phyloP scores from a whole-genome alignment of 2,888 invertebrate genomes.

The Tachina grossa region DNA sequence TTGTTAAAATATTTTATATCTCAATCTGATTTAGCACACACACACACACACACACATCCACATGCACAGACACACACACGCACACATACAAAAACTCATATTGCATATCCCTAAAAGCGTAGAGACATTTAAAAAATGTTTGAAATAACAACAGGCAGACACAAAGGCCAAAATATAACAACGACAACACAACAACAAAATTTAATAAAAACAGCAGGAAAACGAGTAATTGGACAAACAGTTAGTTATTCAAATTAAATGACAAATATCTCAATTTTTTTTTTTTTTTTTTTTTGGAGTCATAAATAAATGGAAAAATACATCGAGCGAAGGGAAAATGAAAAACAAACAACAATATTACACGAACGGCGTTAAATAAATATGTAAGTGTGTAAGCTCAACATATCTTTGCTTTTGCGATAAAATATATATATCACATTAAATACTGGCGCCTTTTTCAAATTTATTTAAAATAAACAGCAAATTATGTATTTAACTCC shows the following conservation, averaged over 20 bases:
- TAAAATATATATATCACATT: constrained; percentile 2
- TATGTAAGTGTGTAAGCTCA: background rate
- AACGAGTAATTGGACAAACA: constrained; percentile 67
- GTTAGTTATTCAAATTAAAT: constrained; percentile 68
- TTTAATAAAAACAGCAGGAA: constrained; percentile 9
- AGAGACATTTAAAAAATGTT: constrained; percentile 36
- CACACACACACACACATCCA: background rate
- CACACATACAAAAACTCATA: constrained; percentile 14
- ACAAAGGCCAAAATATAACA: background rate
- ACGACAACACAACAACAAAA: background rate
- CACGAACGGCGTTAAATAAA: constrained; percentile 34
- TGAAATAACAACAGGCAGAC: constrained; percentile 10
- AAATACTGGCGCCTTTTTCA: constrained; percentile 37
- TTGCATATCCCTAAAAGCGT: constrained; percentile 33
- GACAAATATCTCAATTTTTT: constrained; percentile 67
- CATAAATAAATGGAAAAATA: constrained; percentile 59
- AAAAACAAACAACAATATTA: constrained; percentile 40
- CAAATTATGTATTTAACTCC: background rate
- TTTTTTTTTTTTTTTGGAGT: constrained; percentile 45
- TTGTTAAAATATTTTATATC: constrained; percentile 79
- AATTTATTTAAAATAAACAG: constrained; percentile 6
- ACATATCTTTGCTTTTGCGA: background rate
- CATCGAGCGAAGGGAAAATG: constrained; percentile 14
- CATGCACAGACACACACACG: background rate
- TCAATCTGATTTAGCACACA: constrained; percentile 61